Evolutionary conservation across 2,888 invertebrate genomes (phyloP).

Genomic region (Petrolisthes manimaculis): DNA sequence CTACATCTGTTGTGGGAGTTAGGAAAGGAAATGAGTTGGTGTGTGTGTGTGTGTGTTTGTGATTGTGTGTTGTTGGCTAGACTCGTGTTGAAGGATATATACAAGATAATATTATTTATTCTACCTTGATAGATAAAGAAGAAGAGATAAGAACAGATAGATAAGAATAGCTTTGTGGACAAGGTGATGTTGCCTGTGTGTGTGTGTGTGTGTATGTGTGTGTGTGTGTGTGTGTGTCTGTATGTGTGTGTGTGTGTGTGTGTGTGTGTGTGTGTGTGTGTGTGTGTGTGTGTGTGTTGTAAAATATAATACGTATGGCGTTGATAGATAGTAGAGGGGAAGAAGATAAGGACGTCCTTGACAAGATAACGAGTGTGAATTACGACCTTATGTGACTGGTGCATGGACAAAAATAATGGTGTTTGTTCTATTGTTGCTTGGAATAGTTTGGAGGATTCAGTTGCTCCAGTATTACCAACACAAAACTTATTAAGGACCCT

Average conservation of each 20-base stretch:
- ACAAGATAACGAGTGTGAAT: neutral
- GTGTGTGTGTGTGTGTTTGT: no score
- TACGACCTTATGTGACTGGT: no score
- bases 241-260: slow-evolving; percentile 3
- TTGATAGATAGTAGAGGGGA: neutral
- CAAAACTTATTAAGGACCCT: no score
- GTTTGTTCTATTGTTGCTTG: no score
- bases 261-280: neutral
- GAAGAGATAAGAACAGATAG: slow-evolving; percentile 2
- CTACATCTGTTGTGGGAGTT: no score
- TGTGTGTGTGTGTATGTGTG: neutral
- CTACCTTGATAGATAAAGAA: neutral
- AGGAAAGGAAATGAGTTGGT: no score
- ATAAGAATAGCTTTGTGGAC: neutral
- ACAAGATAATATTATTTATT: no score
- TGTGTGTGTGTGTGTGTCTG: neutral
- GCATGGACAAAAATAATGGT: no score
- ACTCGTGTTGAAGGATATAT: no score
- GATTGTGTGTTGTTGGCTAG: no score
- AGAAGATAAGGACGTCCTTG: neutral
- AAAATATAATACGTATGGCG: neutral
- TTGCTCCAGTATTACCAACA: no score
- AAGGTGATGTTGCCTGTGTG: neutral
- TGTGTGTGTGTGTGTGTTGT: neutral
- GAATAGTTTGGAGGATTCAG: no score